These are phyloP conservation scores for Heliocidaris tuberculata DNA, from an alignment of 35 echinoderm and acorn worm genomes.

Conservation along the genomic window DNA sequence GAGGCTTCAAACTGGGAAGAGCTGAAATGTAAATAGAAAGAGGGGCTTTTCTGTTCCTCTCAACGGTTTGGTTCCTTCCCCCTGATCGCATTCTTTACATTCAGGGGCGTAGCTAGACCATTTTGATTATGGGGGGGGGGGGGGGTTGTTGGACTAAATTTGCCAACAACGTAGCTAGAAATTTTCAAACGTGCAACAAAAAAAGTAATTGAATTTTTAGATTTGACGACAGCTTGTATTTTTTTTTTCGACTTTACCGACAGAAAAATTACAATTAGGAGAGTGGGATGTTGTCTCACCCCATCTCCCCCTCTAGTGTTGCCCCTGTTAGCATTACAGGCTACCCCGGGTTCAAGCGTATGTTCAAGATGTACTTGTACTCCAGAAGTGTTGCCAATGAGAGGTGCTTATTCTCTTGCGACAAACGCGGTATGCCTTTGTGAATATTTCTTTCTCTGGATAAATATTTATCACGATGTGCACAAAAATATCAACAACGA, in stretches of 20 bases:
- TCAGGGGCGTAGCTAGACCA: neutral
- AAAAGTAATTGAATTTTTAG: too few species aligned
- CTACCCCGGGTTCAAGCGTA: neutral
- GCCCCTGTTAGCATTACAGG: neutral
- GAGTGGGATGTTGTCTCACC: too few species aligned
- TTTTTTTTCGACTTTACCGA: too few species aligned
- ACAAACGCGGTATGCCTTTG: neutral
- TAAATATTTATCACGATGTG: neutral
- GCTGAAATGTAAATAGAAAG: conserved; percentile 40
- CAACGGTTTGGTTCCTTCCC: neutral
- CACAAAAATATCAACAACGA: neutral
- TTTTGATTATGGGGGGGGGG: neutral
- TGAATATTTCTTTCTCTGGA: neutral
- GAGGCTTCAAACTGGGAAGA: neutral
- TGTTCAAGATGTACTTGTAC: neutral
- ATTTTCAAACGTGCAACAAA: too few species aligned
- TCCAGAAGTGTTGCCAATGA: neutral
- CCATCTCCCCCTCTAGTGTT: neutral
- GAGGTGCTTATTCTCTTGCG: neutral
- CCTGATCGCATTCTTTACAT: neutral
- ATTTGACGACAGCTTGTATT: too few species aligned
- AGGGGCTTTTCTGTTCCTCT: neutral
- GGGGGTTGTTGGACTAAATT: neutral
- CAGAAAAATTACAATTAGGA: too few species aligned
- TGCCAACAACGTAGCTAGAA: too few species aligned